Conservation (phyloP, 2,797 vertebrate species). For the Tiaroga cobitis region DNA sequence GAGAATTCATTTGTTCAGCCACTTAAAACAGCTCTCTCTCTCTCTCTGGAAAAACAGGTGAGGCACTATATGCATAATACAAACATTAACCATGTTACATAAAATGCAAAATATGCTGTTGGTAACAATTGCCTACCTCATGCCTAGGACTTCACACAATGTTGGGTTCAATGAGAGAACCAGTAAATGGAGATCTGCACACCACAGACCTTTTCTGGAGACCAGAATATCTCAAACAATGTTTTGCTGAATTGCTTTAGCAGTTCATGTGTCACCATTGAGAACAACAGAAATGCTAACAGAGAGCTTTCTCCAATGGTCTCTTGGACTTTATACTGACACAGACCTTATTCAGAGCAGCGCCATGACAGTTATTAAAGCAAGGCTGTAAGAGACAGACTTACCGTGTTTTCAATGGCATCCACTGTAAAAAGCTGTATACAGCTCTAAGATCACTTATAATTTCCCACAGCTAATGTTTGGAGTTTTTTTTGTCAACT, state of each 20-base stretch:
- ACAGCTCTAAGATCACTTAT: not conserved
- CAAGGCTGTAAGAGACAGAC: not conserved
- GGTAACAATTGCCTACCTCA: not conserved
- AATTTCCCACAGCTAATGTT: not conserved
- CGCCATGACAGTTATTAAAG: not conserved
- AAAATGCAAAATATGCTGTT: conserved; percentile 10
- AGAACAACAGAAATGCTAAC: not conserved
- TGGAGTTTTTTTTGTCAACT: not conserved
- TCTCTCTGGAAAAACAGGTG: conserved; percentile 12
- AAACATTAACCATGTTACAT: conserved; percentile 14
- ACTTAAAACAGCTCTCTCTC: not conserved
- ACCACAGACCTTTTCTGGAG: not conserved
- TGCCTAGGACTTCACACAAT: conserved; percentile 1
- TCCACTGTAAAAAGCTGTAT: not conserved
- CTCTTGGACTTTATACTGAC: conserved; percentile 6
- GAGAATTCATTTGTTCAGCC: not conserved
- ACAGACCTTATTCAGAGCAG: not conserved
- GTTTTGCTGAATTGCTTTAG: not conserved
- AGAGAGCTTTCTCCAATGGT: not conserved
- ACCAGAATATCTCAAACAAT: not conserved
- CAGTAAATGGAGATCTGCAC: not conserved
- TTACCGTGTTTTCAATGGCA: not conserved
- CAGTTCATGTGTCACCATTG: not conserved
- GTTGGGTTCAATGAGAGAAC: conserved; percentile 4
- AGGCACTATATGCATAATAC: not conserved